These are phyloP conservation scores for Phainopepla nitens DNA, from an alignment of 2,113 vertebrate genomes.

Conservation along the genomic window DNA sequence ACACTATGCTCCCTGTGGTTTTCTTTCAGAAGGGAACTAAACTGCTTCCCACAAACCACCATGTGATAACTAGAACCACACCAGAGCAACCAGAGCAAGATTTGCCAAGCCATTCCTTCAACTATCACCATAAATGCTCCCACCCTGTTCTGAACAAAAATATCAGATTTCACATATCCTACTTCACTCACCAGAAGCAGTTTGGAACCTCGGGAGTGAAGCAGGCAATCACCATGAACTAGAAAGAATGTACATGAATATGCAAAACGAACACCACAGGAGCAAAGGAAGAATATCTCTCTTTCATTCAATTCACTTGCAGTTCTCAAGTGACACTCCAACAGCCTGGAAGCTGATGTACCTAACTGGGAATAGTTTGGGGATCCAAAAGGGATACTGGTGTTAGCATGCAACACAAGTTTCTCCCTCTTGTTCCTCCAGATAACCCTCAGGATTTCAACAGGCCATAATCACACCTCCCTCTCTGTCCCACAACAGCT, in stretches of 20 bases:
- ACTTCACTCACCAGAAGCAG: background rate
- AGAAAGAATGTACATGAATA: background rate
- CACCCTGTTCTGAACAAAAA: background rate
- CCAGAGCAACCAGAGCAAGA: background rate
- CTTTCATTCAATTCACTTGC: background rate
- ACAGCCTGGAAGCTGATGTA: background rate
- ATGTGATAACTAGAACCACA: constrained; percentile 7
- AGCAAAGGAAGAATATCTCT: background rate
- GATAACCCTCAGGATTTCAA: background rate
- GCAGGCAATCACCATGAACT: background rate
- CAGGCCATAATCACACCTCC: background rate
- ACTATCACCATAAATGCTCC: background rate
- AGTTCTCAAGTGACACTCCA: background rate
- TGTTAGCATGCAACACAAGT: background rate
- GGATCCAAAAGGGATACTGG: background rate
- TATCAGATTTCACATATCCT: background rate
- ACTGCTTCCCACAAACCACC: constrained; percentile 31
- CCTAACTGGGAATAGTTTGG: background rate
- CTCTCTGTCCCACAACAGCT: background rate
- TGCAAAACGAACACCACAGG: background rate
- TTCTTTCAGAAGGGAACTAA: background rate
- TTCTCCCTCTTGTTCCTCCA: background rate
- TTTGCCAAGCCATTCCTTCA: background rate
- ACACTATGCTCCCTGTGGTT: background rate
- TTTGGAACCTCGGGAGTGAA: background rate